Base-by-base conservation (phyloP, 2,888 invertebrate genomes). In the Doris montereyensis region DNA sequence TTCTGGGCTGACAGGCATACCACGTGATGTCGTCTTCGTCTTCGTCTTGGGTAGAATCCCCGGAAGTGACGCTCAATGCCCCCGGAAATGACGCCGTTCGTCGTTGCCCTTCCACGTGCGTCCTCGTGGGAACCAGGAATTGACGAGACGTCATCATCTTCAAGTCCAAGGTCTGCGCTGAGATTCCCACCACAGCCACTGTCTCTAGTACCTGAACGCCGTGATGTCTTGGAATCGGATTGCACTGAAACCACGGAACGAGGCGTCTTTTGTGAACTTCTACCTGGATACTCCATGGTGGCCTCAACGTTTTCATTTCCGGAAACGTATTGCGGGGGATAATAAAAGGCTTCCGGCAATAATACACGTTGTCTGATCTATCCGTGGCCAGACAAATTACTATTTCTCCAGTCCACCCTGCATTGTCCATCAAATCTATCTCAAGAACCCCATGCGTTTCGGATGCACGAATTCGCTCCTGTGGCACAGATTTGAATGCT, bases 21-120 rank as follows among this genome's bases (percentile, higher is more conserved):
- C 88, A 88, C 26, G 82, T 34, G 65, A 83, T 81, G 76, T 86
- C 85, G 0, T 85, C 85, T 10, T 65, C 28, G 2, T 84, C 83
- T 77, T 85, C 81, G 13, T 81, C 81, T 71, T 86, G 87, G 41
- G 81, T 72, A n/a, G 81, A 70, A 77, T 85, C 86, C 17, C 83
- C 80, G 60, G 81, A 82, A n/a, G 80, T 76, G 13, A 82, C 81
- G 24, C 10, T 30, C 30, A 30, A n/a, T 24, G 28, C 17, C 17
- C 26, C 26, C 2, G 24, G 67, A 28, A 26, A 17, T 24, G 17
- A 26, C 21, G 67, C 17, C 26, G 0, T n/a, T 28, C 52, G 52
- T 10, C 52, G 5, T 17, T 5, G 17, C 8, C 52, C 52, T 41
- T 41, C 52, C 17, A 17, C 17, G 8, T 17, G 52, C 17, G 5